Conservation (phyloP, 2,797 vertebrate genomes). For the Serranus cabrilla region DNA sequence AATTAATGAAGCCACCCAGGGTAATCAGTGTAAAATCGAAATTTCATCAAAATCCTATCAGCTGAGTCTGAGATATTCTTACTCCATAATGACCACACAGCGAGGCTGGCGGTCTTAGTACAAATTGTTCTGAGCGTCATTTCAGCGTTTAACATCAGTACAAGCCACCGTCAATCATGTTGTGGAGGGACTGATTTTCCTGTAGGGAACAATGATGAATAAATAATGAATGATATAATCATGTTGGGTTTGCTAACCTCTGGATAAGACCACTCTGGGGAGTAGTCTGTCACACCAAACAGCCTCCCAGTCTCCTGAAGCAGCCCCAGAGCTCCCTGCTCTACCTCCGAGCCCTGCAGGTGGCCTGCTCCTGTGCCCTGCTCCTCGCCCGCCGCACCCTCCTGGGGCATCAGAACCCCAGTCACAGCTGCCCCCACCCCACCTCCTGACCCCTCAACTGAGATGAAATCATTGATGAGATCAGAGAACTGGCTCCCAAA, state of each 20-base stretch:
- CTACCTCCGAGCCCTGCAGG: conserved; percentile 92
- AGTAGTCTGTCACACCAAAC: conserved; percentile 99
- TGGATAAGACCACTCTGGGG: conserved; percentile 99
- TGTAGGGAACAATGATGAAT: conserved; percentile 72
- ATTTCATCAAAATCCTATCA: conserved; percentile 76
- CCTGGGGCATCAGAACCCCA: conserved; percentile 88
- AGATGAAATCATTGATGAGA: conserved; percentile 99
- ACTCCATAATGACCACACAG: conserved; percentile 65
- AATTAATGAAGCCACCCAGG: conserved; percentile 72
- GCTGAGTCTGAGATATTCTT: conserved; percentile 61
- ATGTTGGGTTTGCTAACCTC: conserved; percentile 90
- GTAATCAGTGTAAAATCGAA: conserved; percentile 74
- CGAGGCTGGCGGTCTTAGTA: conserved; percentile 42
- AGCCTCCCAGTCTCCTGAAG: conserved; percentile 95
- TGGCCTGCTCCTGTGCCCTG: conserved; percentile 88
- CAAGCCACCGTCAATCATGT: conserved; percentile 66
- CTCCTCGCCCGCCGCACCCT: conserved; percentile 86
- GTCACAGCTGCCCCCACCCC: conserved; percentile 78
- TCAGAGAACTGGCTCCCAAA: conserved; percentile 99
- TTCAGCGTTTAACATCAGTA: conserved; percentile 58
- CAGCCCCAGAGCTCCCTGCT: conserved; percentile 92
- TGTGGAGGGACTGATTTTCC: conserved; percentile 59
- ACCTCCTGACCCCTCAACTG: conserved; percentile 91
- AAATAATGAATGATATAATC: conserved; percentile 70
- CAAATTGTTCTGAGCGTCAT: conserved; percentile 58